Evolutionary conservation across 2,797 vertebrate genomes (phyloP).

Genomic region (Tympanoctomys barrerae): DNA sequence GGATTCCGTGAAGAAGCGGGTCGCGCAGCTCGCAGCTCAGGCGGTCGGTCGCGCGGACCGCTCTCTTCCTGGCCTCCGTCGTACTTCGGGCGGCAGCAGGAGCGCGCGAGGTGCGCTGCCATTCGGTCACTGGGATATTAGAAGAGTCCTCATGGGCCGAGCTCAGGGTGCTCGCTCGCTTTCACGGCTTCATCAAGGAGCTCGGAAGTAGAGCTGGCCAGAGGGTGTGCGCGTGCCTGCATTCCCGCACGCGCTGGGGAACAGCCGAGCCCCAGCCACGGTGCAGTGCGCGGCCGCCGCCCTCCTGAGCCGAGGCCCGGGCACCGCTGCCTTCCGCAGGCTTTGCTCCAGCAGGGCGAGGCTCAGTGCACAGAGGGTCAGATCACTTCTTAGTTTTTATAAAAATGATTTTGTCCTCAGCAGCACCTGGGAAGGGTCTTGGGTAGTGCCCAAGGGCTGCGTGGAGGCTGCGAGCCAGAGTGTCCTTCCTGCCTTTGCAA

Average conservation of each 20-base stretch:
- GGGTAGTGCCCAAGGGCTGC: background rate
- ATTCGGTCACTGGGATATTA: background rate
- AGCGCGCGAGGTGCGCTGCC: background rate
- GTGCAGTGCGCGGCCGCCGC: background rate
- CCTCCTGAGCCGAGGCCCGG: background rate
- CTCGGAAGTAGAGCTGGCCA: background rate
- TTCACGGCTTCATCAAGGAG: background rate
- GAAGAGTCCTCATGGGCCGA: background rate
- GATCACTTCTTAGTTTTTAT: background rate
- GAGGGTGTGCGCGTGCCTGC: background rate
- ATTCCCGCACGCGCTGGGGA: background rate
- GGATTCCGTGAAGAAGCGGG: background rate
- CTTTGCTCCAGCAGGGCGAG: background rate
- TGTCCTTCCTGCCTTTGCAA: background rate
- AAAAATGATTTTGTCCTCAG: constrained; percentile 10
- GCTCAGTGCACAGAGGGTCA: background rate
- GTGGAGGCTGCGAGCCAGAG: background rate
- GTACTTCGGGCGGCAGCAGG: background rate
- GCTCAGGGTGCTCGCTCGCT: background rate
- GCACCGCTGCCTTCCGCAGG: rapidly evolving
- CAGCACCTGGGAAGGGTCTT: background rate
- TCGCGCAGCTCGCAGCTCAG: background rate
- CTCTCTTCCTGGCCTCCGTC: background rate
- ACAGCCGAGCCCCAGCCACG: rapidly evolving
- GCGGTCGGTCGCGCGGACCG: background rate